Percentiles rank a stretch among this genome's conserved stretches.
Evolutionary conservation across 2,888 invertebrate genomes (phyloP).

Genomic region (Dermolepida albohirtum): DNA sequence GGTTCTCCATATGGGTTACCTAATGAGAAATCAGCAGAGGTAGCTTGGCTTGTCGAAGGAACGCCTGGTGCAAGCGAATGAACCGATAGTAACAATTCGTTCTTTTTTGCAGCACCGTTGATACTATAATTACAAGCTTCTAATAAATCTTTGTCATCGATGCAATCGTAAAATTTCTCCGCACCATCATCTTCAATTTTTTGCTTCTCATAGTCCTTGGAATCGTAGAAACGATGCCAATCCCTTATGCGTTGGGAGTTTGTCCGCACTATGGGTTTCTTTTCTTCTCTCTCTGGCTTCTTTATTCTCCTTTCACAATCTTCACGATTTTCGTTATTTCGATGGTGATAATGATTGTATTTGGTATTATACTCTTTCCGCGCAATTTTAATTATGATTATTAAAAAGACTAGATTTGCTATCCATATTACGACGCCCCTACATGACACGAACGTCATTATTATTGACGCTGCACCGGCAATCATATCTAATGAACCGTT

Average conservation of each 20-base stretch:
- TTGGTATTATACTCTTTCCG: conserved; percentile 41
- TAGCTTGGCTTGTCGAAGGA: too few relatives aligned
- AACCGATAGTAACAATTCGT: not conserved
- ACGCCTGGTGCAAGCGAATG: too few relatives aligned
- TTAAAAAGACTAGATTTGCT: conserved; percentile 53
- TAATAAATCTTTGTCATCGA: not conserved
- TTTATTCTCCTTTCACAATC: conserved; percentile 1
- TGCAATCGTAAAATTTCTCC: not conserved
- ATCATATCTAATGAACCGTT: conserved; percentile 42
- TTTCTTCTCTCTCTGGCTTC: conserved; percentile 28
- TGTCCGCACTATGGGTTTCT: not conserved
- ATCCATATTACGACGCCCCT: conserved; percentile 55
- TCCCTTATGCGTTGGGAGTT: conserved; percentile 50
- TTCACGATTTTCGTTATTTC: too few relatives aligned
- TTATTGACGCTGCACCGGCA: conserved; percentile 50
- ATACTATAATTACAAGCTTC: not conserved
- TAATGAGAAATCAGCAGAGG: too few relatives aligned
- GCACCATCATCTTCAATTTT: not conserved
- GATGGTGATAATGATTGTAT: conserved; percentile 16
- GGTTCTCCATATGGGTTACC: too few relatives aligned
- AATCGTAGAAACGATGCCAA: conserved; percentile 57
- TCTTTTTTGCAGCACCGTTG: not conserved
- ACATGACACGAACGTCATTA: conserved; percentile 50
- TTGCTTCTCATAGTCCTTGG: conserved; percentile 43
- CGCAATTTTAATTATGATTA: conserved; percentile 50